A percentile compares a stretch with the other conserved stretches of the same genome.
Conservation (phyloP, 2,797 vertebrate species). For the Peromyscus melanophrys region DNA sequence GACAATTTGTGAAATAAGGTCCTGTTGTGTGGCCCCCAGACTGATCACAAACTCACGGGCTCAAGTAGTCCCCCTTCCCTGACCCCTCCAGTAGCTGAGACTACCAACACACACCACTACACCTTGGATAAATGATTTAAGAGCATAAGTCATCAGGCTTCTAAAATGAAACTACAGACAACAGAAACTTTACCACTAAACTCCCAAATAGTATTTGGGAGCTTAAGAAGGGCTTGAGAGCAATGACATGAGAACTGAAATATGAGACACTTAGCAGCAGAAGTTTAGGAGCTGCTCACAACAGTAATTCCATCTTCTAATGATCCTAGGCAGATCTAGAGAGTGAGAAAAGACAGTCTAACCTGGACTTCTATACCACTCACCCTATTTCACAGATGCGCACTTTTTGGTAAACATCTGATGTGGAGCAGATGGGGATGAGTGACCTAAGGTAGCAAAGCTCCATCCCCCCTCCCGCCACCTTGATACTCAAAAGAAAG, state of each 20-base stretch:
- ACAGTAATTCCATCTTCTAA: neutral
- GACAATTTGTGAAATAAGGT: neutral
- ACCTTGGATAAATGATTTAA: neutral
- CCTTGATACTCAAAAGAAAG: neutral
- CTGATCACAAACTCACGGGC: neutral
- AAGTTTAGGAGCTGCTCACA: neutral
- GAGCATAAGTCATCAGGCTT: neutral
- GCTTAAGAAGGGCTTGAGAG: neutral
- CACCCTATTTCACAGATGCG: neutral
- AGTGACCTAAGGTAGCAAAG: too few relatives aligned
- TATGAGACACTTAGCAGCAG: neutral
- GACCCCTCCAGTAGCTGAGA: neutral
- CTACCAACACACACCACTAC: neutral
- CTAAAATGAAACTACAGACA: neutral
- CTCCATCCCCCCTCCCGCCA: too few relatives aligned
- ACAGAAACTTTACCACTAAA: neutral
- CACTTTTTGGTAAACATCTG: neutral
- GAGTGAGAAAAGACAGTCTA: neutral
- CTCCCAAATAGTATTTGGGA: neutral
- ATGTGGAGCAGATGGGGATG: neutral
- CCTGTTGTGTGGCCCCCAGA: neutral
- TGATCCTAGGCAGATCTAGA: neutral
- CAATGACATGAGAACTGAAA: neutral
- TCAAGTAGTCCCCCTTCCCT: neutral
- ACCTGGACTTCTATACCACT: neutral